Base-by-base conservation (phyloP, 1,140 invertebrate genomes). In the Reticulitermes speratus region DNA sequence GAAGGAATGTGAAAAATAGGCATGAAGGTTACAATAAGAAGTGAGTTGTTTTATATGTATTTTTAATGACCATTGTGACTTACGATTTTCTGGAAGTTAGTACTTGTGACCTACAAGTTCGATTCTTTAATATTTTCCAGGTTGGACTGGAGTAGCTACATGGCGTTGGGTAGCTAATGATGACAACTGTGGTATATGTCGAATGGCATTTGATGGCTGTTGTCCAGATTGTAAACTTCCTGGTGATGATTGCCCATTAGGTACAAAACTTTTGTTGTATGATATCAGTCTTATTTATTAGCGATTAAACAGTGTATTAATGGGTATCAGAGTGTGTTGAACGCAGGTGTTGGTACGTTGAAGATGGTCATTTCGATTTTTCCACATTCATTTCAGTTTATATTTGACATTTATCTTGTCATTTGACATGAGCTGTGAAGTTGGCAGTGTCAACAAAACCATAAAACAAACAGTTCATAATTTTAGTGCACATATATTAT, bases 121-220 rank as follows among this genome's bases (percentile, higher is more conserved):
- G 19, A 55, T 21, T 75, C n/a, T 75, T 87, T 16, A 83, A 84
- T 87, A 83, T 88, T 86, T 89, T 90, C 52, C 84, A 97, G 96
- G 95, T 91, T 99, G 98, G 97, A 97, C 95, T 87, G 97, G 97
- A 87, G 98, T 99, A 82, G 98, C 98, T 88, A 97, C 97, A 90
- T 99, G 99, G 99, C 95, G 97, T 90, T 99, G 99, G 99, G 95
- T 99, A 88, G 98, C 98, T 11, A 99, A 99, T 92, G 98, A 99
- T 92, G 99, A 99, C 90, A 99, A 97, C 91, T 99, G 99, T 91
- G 98, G 99, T 84, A 99, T 99, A 91, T 99, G 99, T 93, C 95
- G 98, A 87, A 98, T 99, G 96, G 96, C 98, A 48, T 99, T 99
- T 93, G 98, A 99, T 92, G 97, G 96, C 88, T 99, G 98, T 90